Base-by-base conservation (phyloP, 2,113 vertebrate species). In the Butorides virescens region DNA sequence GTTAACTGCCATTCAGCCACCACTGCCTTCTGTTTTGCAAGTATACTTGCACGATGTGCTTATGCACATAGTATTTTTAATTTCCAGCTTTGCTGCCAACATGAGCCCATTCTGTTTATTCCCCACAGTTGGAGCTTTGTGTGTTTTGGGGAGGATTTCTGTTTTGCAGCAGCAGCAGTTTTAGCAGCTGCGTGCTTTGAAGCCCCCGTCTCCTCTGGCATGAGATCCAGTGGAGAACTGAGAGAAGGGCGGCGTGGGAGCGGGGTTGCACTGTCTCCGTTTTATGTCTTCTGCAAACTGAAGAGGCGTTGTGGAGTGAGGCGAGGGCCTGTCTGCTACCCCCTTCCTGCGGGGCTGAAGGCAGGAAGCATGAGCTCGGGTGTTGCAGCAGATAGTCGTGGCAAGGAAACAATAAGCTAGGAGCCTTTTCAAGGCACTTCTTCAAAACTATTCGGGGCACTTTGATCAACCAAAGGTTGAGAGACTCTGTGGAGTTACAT, bases 161-260 rank as follows among this genome's bases (percentile, higher is more conserved):
- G 23, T 78, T 95, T 47, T 42, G 79, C 91, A 91, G 92, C 53
- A 90, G 63, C 72, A 93, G 94, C 80, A 93, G 56, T 85, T 97
- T 81, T 49, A 92, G 65, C 84, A 91, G 68, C 73, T 96, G 91
- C 0, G 0, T 63, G 34, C 50, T 71, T 22, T 67, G 86, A 84
- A 68, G 63, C 63, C 32, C 11, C 50, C 0, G 0, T 79, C 42
- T 88, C n/a, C 42, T 75, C 71, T 92, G 56, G 63, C 1, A 0
- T 39, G 61, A 52, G 52, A 62, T 37, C 15, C 37, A 23, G 78
- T 0, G 0, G 18, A 72, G 68, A 84, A 55, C 39, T 32, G 78
- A 77, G 77, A 52, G 58, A 22, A 66, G 16, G 37, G 56, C 55
- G 71, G 77, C 1, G 1, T 22, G 65, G 39, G 32, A 67, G 13